Conservation (phyloP, 2,888 invertebrate species). For the Scaptodrosophila latifasciaeformis region DNA sequence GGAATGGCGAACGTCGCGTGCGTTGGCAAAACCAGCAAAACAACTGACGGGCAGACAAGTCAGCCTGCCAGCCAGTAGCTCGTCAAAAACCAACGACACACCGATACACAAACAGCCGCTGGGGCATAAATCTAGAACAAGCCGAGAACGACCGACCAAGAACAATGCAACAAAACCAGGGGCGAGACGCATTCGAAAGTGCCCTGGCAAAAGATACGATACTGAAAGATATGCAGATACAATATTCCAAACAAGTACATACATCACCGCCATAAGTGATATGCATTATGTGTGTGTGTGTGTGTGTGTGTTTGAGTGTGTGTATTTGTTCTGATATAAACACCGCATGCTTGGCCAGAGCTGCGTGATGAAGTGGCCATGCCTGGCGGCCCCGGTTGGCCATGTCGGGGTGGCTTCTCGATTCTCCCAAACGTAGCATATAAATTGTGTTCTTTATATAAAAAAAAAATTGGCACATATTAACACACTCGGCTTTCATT, state of each 20-base stretch:
- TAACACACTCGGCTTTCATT: conserved; percentile 53
- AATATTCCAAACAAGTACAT: conserved; percentile 18
- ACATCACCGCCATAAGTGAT: conserved; percentile 7
- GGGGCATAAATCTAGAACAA: conserved; percentile 60
- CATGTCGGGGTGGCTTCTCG: too few relatives aligned
- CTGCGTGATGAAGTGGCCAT: conserved; percentile 66
- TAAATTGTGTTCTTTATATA: conserved; percentile 38
- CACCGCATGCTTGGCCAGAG: conserved; percentile 58
- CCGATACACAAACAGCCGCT: not conserved
- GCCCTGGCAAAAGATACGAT: too few relatives aligned
- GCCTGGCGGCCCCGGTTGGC: conserved; percentile 26
- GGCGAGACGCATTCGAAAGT: too few relatives aligned
- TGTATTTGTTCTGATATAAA: conserved; percentile 14
- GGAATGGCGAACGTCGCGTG: conserved; percentile 1
- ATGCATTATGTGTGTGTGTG: too few relatives aligned
- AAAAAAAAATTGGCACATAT: conserved; percentile 57
- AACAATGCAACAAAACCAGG: conserved; percentile 46
- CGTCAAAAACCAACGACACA: not conserved
- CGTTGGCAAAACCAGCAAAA: conserved; percentile 3
- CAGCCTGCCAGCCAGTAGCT: not conserved
- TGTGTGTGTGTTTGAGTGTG: too few relatives aligned
- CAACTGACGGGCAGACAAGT: not conserved
- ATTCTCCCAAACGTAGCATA: too few relatives aligned
- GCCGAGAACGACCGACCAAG: conserved; percentile 56
- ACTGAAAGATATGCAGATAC: conserved; percentile 1